These are phyloP conservation scores for Brachypterus glaber DNA, from an alignment of 2,888 invertebrate genomes.

Conservation along the genomic window DNA sequence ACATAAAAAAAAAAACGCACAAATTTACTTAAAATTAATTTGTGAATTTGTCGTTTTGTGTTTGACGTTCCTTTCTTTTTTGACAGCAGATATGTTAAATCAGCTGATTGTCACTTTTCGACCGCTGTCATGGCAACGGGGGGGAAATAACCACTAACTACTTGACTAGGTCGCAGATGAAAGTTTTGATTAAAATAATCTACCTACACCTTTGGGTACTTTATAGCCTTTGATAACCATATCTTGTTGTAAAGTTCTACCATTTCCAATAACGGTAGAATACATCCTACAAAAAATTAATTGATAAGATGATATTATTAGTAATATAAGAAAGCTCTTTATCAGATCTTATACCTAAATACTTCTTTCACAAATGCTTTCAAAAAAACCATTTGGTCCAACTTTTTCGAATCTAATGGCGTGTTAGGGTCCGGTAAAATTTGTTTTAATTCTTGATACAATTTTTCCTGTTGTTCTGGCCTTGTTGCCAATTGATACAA, in stretches of 20 bases:
- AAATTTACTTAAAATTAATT: too few species aligned
- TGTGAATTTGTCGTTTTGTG: too few species aligned
- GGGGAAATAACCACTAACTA: too few species aligned
- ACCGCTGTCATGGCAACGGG: too few species aligned
- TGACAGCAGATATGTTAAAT: too few species aligned
- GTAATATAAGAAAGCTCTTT: too few species aligned
- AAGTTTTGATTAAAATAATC: background rate
- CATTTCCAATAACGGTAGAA: conserved; percentile 68
- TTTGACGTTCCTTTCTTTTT: background rate
- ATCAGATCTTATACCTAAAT: conserved; percentile 44
- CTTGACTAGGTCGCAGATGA: background rate
- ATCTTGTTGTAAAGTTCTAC: conserved; percentile 60
- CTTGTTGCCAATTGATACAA: conserved; percentile 61
- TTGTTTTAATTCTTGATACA: conserved; percentile 49
- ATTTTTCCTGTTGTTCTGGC: conserved; percentile 53
- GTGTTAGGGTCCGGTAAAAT: conserved; percentile 42
- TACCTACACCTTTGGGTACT: conserved; percentile 65
- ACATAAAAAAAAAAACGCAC: too few species aligned
- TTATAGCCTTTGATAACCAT: conserved; percentile 61
- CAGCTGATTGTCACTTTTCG: too few species aligned
- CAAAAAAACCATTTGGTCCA: conserved; percentile 57
- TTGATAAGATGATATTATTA: too few species aligned
- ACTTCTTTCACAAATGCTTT: conserved; percentile 69
- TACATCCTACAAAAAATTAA: conserved; percentile 50
- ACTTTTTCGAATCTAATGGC: conserved; percentile 45